phyloP scores from a whole-genome alignment of 2,797 vertebrate species.

The Todus mexicanus region DNA sequence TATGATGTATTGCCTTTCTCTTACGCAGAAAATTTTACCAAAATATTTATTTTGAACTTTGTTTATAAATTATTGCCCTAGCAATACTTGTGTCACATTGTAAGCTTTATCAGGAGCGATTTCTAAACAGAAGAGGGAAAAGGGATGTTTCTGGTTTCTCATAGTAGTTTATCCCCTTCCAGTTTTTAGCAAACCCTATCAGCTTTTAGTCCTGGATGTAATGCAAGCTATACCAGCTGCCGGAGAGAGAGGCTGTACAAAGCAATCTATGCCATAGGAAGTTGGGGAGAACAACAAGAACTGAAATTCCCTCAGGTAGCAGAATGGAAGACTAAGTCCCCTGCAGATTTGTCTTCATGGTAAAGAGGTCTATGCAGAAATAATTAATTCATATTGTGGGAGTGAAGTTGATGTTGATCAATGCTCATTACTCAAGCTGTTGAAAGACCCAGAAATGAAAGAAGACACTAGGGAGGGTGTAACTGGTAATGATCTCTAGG shows the following conservation, averaged over 20 bases:
- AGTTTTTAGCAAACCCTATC: background rate
- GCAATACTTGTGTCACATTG: background rate
- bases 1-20: background rate
- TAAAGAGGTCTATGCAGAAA: constrained; percentile 32
- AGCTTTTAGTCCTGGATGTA: background rate
- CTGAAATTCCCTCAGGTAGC: background rate
- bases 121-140: background rate
- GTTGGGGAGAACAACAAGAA: background rate
- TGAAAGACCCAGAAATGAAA: constrained; percentile 40
- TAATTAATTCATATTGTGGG: constrained; percentile 13
- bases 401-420: constrained; percentile 13
- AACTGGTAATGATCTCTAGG: constrained; percentile 21
- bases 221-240: background rate
- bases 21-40: background rate
- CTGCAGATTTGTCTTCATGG: background rate
- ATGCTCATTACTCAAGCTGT: background rate
- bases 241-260: background rate
- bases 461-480: background rate
- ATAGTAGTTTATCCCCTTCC: background rate
- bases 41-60: background rate
- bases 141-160: background rate
- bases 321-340: background rate
- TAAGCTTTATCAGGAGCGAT: background rate
- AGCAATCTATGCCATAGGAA: background rate
- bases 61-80: background rate